Base-by-base conservation (phyloP, 2,888 invertebrate genomes). In the Kuschelorhynchus macadamiae region DNA sequence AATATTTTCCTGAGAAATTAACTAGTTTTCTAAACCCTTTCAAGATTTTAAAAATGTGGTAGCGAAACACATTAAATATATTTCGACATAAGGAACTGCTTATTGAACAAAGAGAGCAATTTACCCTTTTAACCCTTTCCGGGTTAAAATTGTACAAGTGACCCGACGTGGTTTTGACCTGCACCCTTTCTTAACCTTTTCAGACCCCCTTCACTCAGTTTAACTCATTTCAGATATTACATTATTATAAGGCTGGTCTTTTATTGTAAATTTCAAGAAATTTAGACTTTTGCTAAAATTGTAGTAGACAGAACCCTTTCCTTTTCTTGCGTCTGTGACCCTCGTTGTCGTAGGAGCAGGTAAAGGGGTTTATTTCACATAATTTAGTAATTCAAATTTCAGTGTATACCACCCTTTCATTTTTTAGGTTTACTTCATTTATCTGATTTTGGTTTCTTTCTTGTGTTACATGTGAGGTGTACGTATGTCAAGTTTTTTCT, bases 51-150 rank as follows among this genome's bases (percentile, higher is more conserved):
- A 25, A 33, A 50, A 50, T 5, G 18, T 11, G 32, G 18, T 17
- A 33, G 33, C 17, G 33, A 50, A 33, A 32, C 33, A 50, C 32
- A 50, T 50, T 50, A 32, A 33, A 33, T 33, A 33, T 17, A 50
- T 33, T 50, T 50, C 33, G 32, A 50, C 50, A 50, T 32, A 50
- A 2, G 50, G 50, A 33, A 50, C 32, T 33, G 33, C 33, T 32
- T 50, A 50, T 1, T 18, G 4, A 1, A 50, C 50, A 50, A 50
- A 49, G 25, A 33, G 32, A 30, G 17, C 33, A 50, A 50, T 50
- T 50, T 50, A 50, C 50, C 50, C 50, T 50, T 50, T 50, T 11
- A 33, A 50, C 33, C 50, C 50, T 50, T 17, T 50, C 18, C n/a
- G 17, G 33, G n/a, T 32, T 18, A 46, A 20, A 25, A 14, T 50